Evolutionary conservation across 2,888 invertebrate genomes (phyloP).

Genomic region (Hanleya hanleyi): DNA sequence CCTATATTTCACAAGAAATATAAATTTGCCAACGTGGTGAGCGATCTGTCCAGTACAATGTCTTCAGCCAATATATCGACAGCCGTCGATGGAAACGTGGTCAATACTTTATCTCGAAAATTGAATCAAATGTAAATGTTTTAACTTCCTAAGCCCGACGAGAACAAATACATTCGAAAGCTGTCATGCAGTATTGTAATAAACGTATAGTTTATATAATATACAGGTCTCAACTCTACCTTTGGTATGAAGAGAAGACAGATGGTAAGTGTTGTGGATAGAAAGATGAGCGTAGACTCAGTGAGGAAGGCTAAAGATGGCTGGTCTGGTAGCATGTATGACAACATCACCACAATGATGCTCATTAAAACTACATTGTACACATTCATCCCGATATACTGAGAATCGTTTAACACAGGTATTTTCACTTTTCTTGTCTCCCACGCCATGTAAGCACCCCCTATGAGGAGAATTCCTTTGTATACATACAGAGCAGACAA

Average conservation of each 20-base stretch:
- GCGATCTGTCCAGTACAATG: too few species aligned
- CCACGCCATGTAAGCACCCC: constrained; percentile 97
- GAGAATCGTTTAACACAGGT: constrained; percentile 92
- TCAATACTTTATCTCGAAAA: too few species aligned
- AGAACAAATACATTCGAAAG: too few species aligned
- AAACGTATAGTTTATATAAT: too few species aligned
- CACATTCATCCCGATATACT: constrained; percentile 92
- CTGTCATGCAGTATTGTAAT: too few species aligned
- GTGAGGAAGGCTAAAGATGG: constrained; percentile 73
- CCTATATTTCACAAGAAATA: too few species aligned
- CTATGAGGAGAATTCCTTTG: constrained; percentile 89
- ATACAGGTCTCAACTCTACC: too few species aligned
- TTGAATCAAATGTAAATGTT: too few species aligned
- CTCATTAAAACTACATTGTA: constrained; percentile 93
- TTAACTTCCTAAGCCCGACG: too few species aligned
- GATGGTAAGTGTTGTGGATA: constrained; percentile 89
- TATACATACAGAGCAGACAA: constrained; percentile 91
- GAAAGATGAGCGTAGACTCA: constrained; percentile 86
- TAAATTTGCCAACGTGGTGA: too few species aligned
- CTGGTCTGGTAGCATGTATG: constrained; percentile 87
- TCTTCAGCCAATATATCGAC: too few species aligned
- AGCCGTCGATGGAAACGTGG: too few species aligned
- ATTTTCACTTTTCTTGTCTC: constrained; percentile 89
- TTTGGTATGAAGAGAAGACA: constrained; percentile 92
- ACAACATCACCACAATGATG: constrained; percentile 88